phyloP scores from a whole-genome alignment of 2,797 vertebrate species.

The Spinibarbus caldwelli region DNA sequence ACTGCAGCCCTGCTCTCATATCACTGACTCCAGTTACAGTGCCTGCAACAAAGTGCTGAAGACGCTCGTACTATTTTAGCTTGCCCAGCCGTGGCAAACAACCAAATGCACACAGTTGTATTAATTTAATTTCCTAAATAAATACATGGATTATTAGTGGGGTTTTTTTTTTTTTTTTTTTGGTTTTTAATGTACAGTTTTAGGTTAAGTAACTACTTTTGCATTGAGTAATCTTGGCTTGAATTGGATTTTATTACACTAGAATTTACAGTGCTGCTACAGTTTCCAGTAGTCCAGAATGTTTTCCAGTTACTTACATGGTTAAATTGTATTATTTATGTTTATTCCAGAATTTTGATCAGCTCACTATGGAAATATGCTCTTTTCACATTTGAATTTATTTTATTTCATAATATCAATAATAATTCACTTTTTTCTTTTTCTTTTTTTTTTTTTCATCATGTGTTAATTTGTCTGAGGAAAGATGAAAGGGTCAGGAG shows the following conservation, averaged over 20 bases:
- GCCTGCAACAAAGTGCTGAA: conserved; percentile 41
- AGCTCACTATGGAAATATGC: not conserved
- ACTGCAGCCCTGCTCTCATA: conserved; percentile 22
- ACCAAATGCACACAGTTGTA: not conserved
- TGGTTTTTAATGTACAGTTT: not conserved
- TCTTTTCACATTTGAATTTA: not conserved
- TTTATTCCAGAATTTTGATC: not conserved
- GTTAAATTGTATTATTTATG: not conserved
- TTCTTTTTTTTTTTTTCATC: conserved; percentile 43
- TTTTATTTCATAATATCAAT: not conserved
- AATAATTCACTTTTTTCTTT: not conserved
- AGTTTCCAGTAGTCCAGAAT: not conserved
- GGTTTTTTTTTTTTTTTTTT: too few species aligned
- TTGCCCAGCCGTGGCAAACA: not conserved
- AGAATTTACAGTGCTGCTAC: not conserved
- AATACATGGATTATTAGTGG: not conserved
- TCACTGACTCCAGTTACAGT: conserved; percentile 50
- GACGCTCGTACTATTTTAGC: conserved; percentile 16
- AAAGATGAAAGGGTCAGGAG: conserved; percentile 54
- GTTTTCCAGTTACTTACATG: not conserved
- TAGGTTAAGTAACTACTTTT: not conserved
- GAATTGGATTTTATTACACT: not conserved
- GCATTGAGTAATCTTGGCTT: not conserved
- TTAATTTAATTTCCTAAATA: not conserved
- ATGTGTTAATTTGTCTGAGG: conserved; percentile 42